Evolutionary conservation across 2,888 invertebrate species (phyloP).

Genomic region (Apamea sordens): DNA sequence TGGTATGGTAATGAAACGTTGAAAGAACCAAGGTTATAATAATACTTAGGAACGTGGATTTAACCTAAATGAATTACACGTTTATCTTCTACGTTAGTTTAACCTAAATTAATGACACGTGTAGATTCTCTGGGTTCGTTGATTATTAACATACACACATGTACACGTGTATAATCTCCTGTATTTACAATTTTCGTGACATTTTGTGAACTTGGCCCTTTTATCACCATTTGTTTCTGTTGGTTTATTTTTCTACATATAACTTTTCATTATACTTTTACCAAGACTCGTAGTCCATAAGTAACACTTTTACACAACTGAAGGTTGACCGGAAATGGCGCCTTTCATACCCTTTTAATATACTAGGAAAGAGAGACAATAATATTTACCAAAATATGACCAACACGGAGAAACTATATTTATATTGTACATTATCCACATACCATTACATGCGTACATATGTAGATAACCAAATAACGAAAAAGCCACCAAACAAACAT

Average conservation of each 20-base stretch:
- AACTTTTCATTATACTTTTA: not conserved
- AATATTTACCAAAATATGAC: not conserved
- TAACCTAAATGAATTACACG: conserved; percentile 23
- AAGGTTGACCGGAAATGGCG: not conserved
- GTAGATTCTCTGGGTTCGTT: not conserved
- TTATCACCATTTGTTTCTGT: not conserved
- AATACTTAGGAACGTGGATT: not conserved
- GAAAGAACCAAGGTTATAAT: conserved; percentile 46
- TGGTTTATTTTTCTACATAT: not conserved
- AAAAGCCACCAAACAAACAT: conserved; percentile 44
- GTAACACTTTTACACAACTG: not conserved
- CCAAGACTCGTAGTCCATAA: not conserved
- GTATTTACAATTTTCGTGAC: not conserved
- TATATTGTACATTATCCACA: conserved; percentile 3
- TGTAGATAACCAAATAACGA: conserved; percentile 38
- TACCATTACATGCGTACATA: not conserved
- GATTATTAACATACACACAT: not conserved
- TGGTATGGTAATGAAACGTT: conserved; percentile 43
- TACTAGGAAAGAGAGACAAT: not conserved
- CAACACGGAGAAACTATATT: not conserved
- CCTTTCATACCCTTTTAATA: not conserved
- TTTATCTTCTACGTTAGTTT: not conserved
- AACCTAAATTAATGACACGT: not conserved
- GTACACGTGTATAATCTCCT: not conserved
- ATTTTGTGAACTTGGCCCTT: not conserved